Evolutionary conservation across 2,888 invertebrate species (phyloP).

Genomic region (Ptychoptera contaminata): DNA sequence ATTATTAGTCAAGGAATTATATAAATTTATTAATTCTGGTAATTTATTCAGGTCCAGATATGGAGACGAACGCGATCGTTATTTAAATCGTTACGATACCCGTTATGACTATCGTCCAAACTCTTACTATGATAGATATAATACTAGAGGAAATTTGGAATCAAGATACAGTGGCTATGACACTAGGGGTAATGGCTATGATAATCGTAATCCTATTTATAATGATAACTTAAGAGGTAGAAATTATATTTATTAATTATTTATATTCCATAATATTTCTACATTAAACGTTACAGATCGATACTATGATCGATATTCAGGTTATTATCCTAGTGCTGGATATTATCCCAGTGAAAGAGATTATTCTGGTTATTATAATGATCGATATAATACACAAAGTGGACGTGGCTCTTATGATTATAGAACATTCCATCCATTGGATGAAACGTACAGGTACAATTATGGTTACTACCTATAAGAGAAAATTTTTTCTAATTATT

Average conservation of each 20-base stretch:
- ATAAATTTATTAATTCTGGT: too few relatives aligned
- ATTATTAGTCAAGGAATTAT: too few relatives aligned
- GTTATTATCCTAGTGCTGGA: neutral
- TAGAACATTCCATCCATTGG: slow-evolving; percentile 29
- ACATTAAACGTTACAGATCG: slow-evolving; percentile 18
- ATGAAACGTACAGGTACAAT: slow-evolving; percentile 30
- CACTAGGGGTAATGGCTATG: slow-evolving; percentile 24
- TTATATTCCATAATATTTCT: slow-evolving; percentile 7
- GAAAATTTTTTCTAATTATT: neutral
- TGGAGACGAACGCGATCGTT: too few relatives aligned
- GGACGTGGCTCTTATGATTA: slow-evolving; percentile 20
- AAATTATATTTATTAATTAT: too few relatives aligned
- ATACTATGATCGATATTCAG: slow-evolving; percentile 21
- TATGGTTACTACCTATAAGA: neutral
- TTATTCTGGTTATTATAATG: slow-evolving; percentile 15
- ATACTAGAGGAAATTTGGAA: too few relatives aligned
- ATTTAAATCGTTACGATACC: slow-evolving; percentile 11
- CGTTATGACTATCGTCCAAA: neutral
- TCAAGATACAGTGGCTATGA: slow-evolving; percentile 7
- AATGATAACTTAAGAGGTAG: slow-evolving; percentile 12
- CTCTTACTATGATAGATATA: too few relatives aligned
- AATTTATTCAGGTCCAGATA: too few relatives aligned
- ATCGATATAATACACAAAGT: slow-evolving; percentile 15
- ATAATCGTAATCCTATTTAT: slow-evolving; percentile 22
- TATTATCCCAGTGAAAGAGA: too few relatives aligned